A percentile compares a stretch with the other conserved stretches of the same genome.
These are phyloP conservation scores for Danionella cerebrum DNA, from an alignment of 2,113 vertebrate species.

Conservation along the genomic window DNA sequence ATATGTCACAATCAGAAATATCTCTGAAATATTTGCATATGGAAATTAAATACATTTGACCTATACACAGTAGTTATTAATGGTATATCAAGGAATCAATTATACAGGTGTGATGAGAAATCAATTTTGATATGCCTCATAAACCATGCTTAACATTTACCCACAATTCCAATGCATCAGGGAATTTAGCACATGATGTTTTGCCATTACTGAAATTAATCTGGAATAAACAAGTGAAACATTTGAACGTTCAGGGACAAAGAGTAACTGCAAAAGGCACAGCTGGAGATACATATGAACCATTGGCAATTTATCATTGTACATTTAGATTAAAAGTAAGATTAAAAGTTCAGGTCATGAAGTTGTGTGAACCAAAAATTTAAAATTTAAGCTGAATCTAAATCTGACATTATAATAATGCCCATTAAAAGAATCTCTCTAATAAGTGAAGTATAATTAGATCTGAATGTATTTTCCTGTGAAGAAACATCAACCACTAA, in stretches of 20 bases:
- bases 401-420: slow-evolving; percentile 7
- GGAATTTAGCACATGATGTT: too few relatives aligned
- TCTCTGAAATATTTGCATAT: not conserved
- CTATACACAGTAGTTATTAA: not conserved
- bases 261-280: too few relatives aligned
- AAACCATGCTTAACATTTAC: not conserved
- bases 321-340: too few relatives aligned
- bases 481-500: not conserved
- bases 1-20: not conserved
- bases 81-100: not conserved
- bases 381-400: not conserved
- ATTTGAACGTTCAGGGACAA: too few relatives aligned
- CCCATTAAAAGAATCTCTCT: not conserved
- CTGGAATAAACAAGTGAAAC: too few relatives aligned
- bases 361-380: too few relatives aligned
- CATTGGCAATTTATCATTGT: too few relatives aligned
- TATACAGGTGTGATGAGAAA: not conserved
- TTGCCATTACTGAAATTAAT: too few relatives aligned
- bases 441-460: not conserved
- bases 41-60: not conserved
- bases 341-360: too few relatives aligned
- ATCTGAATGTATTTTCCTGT: not conserved
- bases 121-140: not conserved
- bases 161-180: not conserved
- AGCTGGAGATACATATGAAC: too few relatives aligned